Conservation (phyloP, 37 sponge, comb jelly and placozoan species). For the Hormiphora californensis region DNA sequence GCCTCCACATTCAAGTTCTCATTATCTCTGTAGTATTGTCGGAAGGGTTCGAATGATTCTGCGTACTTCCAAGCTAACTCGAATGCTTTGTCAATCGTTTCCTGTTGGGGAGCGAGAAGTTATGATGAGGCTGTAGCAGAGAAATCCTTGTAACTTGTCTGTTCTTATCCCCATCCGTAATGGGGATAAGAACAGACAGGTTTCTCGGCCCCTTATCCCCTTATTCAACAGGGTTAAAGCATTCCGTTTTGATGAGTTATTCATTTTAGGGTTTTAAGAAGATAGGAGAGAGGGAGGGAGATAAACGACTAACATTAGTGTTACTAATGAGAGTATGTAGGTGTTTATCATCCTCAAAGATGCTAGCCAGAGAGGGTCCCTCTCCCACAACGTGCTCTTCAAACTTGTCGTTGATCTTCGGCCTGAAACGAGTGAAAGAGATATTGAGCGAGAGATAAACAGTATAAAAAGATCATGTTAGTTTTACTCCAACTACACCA, state of each 20-base stretch:
- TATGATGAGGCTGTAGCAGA: not conserved
- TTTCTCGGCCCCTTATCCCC: too few relatives aligned
- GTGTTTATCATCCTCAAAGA: constrained; percentile 81
- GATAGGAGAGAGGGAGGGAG: not conserved
- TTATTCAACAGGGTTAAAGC: too few relatives aligned
- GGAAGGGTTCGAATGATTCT: constrained; percentile 85
- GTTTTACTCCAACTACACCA: too few relatives aligned
- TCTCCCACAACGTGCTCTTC: constrained; percentile 87
- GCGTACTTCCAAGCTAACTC: constrained; percentile 73
- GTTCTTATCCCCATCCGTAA: too few relatives aligned
- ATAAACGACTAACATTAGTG: constrained; percentile 55
- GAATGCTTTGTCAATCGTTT: constrained; percentile 67
- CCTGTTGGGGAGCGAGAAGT: constrained; percentile 41
- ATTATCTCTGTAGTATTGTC: constrained; percentile 75
- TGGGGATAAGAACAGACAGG: too few relatives aligned
- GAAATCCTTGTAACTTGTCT: not conserved
- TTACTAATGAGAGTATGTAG: constrained; percentile 60
- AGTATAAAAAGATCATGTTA: too few relatives aligned
- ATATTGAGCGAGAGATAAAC: too few relatives aligned
- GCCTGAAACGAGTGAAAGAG: constrained; percentile 68
- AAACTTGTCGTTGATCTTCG: constrained; percentile 75
- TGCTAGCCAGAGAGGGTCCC: constrained; percentile 72
- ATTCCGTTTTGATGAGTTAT: too few relatives aligned
- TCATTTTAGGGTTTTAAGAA: not conserved
- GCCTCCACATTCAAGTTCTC: constrained; percentile 65